Base-by-base conservation (phyloP, 53 echinoderm and acorn worm genomes). In the Holothuria leucospilota region DNA sequence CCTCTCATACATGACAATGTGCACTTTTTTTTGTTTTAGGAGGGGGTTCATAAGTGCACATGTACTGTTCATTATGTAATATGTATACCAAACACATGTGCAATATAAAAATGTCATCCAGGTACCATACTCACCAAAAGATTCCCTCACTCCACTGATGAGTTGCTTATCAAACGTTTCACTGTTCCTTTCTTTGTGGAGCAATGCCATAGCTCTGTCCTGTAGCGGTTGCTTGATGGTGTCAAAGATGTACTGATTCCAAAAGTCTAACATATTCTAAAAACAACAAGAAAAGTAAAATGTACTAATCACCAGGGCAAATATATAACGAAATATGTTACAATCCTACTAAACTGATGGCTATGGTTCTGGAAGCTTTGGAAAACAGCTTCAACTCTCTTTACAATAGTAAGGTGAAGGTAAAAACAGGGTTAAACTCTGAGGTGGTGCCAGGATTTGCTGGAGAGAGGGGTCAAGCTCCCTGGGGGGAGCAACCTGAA, bases 131-230 rank as follows among this genome's bases (percentile, higher is more conserved):
- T 90, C 70, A 97, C 98, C 98, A 70, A 95, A 97, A 2, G 98
- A 97, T 72, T 97, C 98, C 77, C 98, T 90, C 14, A 97, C 98
- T n/a, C 98, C 98, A 16, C 95, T 97, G 63, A 97, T 95, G 1
- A 97, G 91, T 70, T 97, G 98, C 51, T 95, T 94, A 51, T 97
- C 98, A 85, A 97, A 97, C 1, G 98, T 95, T 52, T 97, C 98
- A 20, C 98, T 93, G 46, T 97, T 97, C 53, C 98, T 86, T 56
- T 97, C 98, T 2, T 93, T 91, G n/a, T 93, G 90, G 9, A 97
- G 88, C 27, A 97, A 85, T 28, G 90, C 95, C 98, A 97, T 97
- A 25, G 98, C 98, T 78, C 98, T 95, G 85, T 95, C 95, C 71
- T 97, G 94, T 21, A 97, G 88, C 21, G 91, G 90, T 23, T 95